Conservation (phyloP, 2,113 vertebrate species). For the Nannobrachium achirus region DNA sequence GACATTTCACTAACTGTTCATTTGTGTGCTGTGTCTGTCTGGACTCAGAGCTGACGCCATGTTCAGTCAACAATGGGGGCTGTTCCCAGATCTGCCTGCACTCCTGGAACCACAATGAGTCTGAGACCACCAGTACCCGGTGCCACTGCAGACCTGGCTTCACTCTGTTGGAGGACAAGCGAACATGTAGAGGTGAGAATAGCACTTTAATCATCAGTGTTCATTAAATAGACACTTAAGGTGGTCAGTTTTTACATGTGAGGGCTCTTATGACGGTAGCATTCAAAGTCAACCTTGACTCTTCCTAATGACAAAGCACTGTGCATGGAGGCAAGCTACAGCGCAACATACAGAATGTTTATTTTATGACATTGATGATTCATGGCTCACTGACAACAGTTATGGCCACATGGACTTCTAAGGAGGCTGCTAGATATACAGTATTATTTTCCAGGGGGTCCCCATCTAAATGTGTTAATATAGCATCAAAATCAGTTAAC, state of each 20-base stretch:
- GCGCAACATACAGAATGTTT: slow-evolving; percentile 34
- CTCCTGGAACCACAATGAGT: slow-evolving; percentile 24
- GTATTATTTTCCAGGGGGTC: no score
- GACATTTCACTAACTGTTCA: no score
- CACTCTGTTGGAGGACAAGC: slow-evolving; percentile 58
- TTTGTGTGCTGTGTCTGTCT: neutral
- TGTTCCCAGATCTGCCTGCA: slow-evolving; percentile 70
- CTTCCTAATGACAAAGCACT: slow-evolving; percentile 18
- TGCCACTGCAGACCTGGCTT: slow-evolving; percentile 63
- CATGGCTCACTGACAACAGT: slow-evolving; percentile 17
- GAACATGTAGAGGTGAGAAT: slow-evolving; percentile 61
- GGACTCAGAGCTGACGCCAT: slow-evolving; percentile 60
- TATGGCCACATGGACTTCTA: neutral
- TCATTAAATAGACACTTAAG: no score
- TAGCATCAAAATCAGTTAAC: no score
- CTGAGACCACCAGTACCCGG: slow-evolving; percentile 34
- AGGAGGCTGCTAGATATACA: neutral
- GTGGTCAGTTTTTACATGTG: neutral
- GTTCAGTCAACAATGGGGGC: slow-evolving; percentile 66
- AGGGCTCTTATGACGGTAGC: neutral
- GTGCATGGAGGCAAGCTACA: slow-evolving; percentile 32
- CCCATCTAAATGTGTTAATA: no score
- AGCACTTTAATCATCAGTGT: neutral
- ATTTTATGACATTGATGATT: slow-evolving; percentile 28
- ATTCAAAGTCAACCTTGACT: slow-evolving; percentile 16